These are phyloP conservation scores for Erebia epiphron DNA, from an alignment of 2,888 invertebrate species.

Conservation along the genomic window DNA sequence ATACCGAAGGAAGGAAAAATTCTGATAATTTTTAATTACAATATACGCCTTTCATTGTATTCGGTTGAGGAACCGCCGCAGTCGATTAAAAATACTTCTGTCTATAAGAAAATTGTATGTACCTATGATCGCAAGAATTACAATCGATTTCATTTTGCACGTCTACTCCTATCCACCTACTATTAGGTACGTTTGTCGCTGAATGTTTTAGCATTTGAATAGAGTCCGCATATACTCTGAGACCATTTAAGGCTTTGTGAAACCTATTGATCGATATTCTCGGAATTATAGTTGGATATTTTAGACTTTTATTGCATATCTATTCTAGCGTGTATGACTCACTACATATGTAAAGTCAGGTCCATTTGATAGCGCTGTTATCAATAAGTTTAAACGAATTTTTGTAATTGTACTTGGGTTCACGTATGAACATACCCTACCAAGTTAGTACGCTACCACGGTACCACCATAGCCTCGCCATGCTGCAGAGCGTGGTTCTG, in stretches of 20 bases:
- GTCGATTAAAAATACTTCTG: background rate
- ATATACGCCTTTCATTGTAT: background rate
- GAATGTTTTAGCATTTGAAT: constrained; percentile 13
- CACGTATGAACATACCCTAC: too few species aligned
- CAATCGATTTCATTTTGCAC: constrained; percentile 13
- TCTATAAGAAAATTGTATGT: background rate
- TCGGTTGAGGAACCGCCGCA: background rate
- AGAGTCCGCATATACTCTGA: constrained; percentile 2
- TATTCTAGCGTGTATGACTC: background rate
- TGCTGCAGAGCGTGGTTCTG: too few species aligned
- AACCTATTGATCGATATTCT: constrained; percentile 10
- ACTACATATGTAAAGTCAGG: too few species aligned
- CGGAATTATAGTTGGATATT: background rate
- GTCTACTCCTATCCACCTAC: background rate
- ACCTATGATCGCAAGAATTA: background rate
- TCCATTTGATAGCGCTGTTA: background rate
- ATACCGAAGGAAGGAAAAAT: too few species aligned
- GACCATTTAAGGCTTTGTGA: constrained; percentile 17
- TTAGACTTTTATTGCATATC: background rate
- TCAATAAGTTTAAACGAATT: background rate
- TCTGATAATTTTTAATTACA: background rate
- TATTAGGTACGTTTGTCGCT: background rate
- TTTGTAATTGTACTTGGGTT: too few species aligned
- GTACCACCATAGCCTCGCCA: too few species aligned
- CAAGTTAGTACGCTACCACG: too few species aligned